phyloP scores from a whole-genome alignment of 2,888 invertebrate genomes.

The Trichogramma dendrolimi region DNA sequence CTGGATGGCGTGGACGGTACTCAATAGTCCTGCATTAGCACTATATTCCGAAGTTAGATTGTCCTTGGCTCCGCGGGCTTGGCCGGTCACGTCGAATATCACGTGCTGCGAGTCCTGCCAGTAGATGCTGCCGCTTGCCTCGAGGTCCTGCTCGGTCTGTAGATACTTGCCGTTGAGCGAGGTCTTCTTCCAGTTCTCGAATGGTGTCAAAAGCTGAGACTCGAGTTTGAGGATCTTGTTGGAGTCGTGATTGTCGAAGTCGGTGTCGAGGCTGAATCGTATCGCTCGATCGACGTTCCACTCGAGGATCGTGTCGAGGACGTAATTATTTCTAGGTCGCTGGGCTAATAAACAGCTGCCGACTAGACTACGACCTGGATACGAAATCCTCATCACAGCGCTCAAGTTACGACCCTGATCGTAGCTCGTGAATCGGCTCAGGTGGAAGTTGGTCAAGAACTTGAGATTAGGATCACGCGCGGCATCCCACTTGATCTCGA shows the following conservation, averaged over 20 bases:
- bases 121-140: constrained; percentile 56
- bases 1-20: constrained; percentile 60
- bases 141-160: constrained; percentile 54
- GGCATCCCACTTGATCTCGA: constrained; percentile 81
- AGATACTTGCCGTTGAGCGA: constrained; percentile 56
- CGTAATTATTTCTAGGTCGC: constrained; percentile 52
- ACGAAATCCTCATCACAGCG: constrained; percentile 64
- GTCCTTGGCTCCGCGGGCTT: constrained; percentile 52
- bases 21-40: constrained; percentile 54
- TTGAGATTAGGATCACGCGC: constrained; percentile 77
- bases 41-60: constrained; percentile 54
- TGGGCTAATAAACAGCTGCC: constrained; percentile 63
- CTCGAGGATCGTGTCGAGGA: constrained; percentile 59
- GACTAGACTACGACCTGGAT: constrained; percentile 71
- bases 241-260: constrained; percentile 53
- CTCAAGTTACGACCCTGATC: constrained; percentile 59
- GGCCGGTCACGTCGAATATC: constrained; percentile 58
- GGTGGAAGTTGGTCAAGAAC: constrained; percentile 61
- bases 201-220: constrained; percentile 56
- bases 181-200: constrained; percentile 59
- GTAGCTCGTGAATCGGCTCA: constrained; percentile 54
- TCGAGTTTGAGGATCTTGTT: constrained; percentile 53
- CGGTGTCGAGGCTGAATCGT: constrained; percentile 59
- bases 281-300: constrained; percentile 69
- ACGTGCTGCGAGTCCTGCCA: constrained; percentile 63